phyloP scores from a whole-genome alignment of 1,140 invertebrate genomes.

The Drosophila lowei region DNA sequence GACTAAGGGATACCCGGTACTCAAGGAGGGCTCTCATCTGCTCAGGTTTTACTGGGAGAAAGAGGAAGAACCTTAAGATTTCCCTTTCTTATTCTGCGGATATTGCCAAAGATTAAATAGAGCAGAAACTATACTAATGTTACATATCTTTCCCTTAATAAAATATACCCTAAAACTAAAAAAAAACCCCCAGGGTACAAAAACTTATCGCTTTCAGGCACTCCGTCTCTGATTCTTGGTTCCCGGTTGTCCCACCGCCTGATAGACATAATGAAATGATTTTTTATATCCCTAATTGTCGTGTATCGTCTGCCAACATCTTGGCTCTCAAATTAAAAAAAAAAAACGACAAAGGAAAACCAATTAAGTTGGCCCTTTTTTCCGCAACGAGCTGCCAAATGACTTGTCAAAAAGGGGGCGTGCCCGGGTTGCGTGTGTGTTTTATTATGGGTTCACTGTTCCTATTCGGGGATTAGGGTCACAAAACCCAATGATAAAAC shows the following conservation, averaged over 20 bases:
- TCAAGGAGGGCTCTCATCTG: too few species aligned
- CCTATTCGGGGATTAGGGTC: conserved; percentile 31
- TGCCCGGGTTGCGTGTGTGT: conserved; percentile 49
- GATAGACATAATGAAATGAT: conserved; percentile 79
- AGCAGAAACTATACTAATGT: too few species aligned
- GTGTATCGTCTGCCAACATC: conserved; percentile 60
- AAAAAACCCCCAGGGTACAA: too few species aligned
- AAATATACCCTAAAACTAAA: too few species aligned
- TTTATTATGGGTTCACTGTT: conserved; percentile 19
- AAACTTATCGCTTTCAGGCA: conserved; percentile 55
- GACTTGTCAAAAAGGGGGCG: conserved; percentile 66
- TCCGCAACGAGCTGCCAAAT: conserved; percentile 69
- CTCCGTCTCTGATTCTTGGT: not conserved
- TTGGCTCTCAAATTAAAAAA: conserved; percentile 61
- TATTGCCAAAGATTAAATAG: too few species aligned
- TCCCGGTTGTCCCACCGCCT: conserved; percentile 7
- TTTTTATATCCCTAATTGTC: conserved; percentile 74
- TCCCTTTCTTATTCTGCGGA: too few species aligned
- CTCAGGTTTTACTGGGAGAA: too few species aligned
- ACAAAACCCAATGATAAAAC: conserved; percentile 11
- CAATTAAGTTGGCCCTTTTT: conserved; percentile 61
- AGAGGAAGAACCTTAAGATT: too few species aligned
- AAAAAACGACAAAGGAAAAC: conserved; percentile 37
- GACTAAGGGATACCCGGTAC: too few species aligned
- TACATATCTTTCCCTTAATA: too few species aligned